Conservation (phyloP, 2,888 invertebrate species). For the Erannis defoliaria region DNA sequence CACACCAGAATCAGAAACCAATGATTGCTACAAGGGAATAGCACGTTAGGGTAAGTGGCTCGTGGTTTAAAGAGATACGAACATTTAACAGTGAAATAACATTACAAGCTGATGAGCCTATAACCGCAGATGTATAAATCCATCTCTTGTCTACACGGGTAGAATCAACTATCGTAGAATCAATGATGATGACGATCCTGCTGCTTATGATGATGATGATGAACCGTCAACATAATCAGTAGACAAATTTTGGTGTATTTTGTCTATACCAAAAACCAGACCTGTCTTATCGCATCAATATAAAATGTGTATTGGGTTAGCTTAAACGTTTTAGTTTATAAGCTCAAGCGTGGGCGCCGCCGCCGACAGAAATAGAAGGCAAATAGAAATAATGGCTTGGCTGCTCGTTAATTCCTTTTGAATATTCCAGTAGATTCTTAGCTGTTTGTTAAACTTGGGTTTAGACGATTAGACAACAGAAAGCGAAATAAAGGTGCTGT, state of each 20-base stretch:
- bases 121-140: too few relatives aligned
- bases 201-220: too few relatives aligned
- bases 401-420: slow-evolving; percentile 36
- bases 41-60: background rate
- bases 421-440: slow-evolving; percentile 29
- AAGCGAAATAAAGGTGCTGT: too few relatives aligned
- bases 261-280: slow-evolving; percentile 28
- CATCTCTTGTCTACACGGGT: too few relatives aligned
- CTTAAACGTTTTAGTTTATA: slow-evolving; percentile 28
- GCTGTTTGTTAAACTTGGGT: slow-evolving; percentile 28
- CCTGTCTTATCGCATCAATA: slow-evolving; percentile 53
- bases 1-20: background rate
- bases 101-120: slow-evolving; percentile 4
- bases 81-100: background rate
- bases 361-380: slow-evolving; percentile 24
- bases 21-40: background rate
- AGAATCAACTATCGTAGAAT: too few relatives aligned
- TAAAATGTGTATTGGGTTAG: slow-evolving; percentile 35
- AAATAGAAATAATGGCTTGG: slow-evolving; percentile 27
- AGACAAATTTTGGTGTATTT: background rate
- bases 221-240: too few relatives aligned
- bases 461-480: slow-evolving; percentile 26
- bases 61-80: slow-evolving; percentile 1
- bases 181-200: too few relatives aligned
- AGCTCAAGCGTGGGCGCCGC: slow-evolving; percentile 22